A percentile compares a stretch with the other conserved stretches of the same genome.
Evolutionary conservation across 1,140 invertebrate species (phyloP).

Genomic region (Prorops nasuta): DNA sequence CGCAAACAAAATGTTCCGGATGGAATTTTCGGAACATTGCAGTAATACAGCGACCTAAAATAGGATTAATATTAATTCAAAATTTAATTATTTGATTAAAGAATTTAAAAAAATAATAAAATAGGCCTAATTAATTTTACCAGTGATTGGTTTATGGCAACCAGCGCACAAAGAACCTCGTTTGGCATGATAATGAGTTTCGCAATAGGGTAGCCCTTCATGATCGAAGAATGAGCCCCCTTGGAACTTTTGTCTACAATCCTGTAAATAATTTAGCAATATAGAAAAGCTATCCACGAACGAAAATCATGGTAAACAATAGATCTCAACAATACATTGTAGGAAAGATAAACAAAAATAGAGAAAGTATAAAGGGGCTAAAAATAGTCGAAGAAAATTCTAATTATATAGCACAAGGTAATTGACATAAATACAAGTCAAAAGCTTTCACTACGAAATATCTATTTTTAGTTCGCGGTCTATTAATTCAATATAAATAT

Average conservation of each 20-base stretch:
- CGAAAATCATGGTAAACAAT: too few species aligned
- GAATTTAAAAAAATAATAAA: too few species aligned
- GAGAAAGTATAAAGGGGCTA: too few species aligned
- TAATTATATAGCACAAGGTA: too few species aligned
- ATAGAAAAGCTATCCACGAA: neutral
- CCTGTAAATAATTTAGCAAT: constrained; percentile 61
- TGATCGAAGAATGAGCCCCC: constrained; percentile 94
- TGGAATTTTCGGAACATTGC: constrained; percentile 99
- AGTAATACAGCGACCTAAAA: constrained; percentile 89
- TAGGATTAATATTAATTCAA: constrained; percentile 20
- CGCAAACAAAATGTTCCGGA: constrained; percentile 98
- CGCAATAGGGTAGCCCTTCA: constrained; percentile 95
- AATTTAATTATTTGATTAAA: constrained; percentile 4
- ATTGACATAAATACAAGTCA: too few species aligned
- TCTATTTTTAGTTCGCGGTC: too few species aligned
- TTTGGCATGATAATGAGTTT: constrained; percentile 97
- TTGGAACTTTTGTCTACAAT: constrained; percentile 89
- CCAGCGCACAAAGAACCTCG: constrained; percentile 94
- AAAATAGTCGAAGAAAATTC: too few species aligned
- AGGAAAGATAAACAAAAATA: too few species aligned
- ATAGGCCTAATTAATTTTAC: constrained; percentile 46
- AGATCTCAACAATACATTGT: too few species aligned
- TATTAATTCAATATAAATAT: too few species aligned
- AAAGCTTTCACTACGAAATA: too few species aligned
- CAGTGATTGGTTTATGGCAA: constrained; percentile 95